Percentiles rank a stretch among this genome's conserved stretches.
Evolutionary conservation across 2,888 invertebrate species (phyloP).

Genomic region (Neoascia interrupta): DNA sequence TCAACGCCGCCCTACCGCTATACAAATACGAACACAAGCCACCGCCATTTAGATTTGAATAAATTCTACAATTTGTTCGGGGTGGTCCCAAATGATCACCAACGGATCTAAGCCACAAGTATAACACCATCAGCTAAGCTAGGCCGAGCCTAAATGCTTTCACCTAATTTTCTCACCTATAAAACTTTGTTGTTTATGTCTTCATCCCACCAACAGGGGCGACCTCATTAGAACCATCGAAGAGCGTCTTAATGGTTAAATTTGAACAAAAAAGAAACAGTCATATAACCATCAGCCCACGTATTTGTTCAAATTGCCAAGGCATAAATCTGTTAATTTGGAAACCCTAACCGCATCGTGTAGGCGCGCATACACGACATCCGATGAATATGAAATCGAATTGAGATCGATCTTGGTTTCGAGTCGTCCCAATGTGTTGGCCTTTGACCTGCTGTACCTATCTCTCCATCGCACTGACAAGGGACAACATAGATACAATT

Average conservation of each 20-base stretch:
- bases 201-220: constrained; percentile 50
- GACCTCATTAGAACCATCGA: constrained; percentile 51
- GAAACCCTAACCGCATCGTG: constrained; percentile 52
- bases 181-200: constrained; percentile 34
- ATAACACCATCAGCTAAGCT: no score
- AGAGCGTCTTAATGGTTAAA: constrained; percentile 40
- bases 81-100: constrained; percentile 60
- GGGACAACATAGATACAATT: constrained; percentile 38
- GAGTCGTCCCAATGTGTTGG: constrained; percentile 51
- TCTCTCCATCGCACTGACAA: constrained; percentile 22
- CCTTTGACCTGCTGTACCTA: constrained; percentile 54
- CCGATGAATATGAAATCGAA: constrained; percentile 40
- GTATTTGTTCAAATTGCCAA: background rate
- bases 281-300: constrained; percentile 40
- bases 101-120: no score
- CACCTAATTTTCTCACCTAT: constrained; percentile 43
- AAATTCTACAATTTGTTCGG: background rate
- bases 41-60: constrained; percentile 27
- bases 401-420: constrained; percentile 56
- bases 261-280: constrained; percentile 10
- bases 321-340: background rate
- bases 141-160: constrained; percentile 46
- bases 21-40: constrained; percentile 1
- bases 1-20: constrained; percentile 2
- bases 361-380: constrained; percentile 41